These are phyloP conservation scores for Neosilurus hyrtlii DNA, from an alignment of 2,797 vertebrate genomes.

Conservation along the genomic window DNA sequence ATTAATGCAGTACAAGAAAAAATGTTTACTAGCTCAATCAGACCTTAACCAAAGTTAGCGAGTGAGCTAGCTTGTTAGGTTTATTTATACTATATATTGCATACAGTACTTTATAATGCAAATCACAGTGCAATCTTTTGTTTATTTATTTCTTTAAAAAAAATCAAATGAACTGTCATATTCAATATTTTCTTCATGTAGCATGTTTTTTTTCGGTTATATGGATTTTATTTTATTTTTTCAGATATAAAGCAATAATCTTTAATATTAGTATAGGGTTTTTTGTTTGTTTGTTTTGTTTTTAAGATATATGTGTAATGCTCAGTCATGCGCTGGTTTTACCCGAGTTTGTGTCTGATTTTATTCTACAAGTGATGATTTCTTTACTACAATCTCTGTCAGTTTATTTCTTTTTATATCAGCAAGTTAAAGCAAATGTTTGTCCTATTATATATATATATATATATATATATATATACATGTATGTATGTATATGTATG, in stretches of 20 bases:
- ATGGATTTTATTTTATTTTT: slow-evolving; percentile 75
- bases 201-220: slow-evolving; percentile 81
- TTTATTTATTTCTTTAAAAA: slow-evolving; percentile 99
- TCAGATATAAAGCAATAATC: slow-evolving; percentile 88
- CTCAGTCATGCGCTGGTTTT: slow-evolving; percentile 36
- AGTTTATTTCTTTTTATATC: slow-evolving; percentile 18
- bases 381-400: slow-evolving; percentile 24
- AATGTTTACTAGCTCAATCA: slow-evolving; percentile 88
- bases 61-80: slow-evolving; percentile 91
- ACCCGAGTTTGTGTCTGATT: slow-evolving; percentile 46
- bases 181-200: slow-evolving; percentile 82
- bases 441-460: slow-evolving; percentile 2
- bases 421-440: slow-evolving; percentile 28
- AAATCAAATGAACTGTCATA: slow-evolving; percentile 82
- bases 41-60: slow-evolving; percentile 98
- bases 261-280: slow-evolving; percentile 90
- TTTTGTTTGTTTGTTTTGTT: slow-evolving; percentile 49
- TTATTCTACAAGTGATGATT: slow-evolving; percentile 5
- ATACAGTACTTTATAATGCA: slow-evolving; percentile 99
- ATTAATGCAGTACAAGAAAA: slow-evolving; percentile 52
- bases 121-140: slow-evolving; percentile 99
- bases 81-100: slow-evolving; percentile 99
- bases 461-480: neutral
- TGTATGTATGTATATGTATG: neutral
- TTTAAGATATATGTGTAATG: slow-evolving; percentile 47